Evolutionary conservation across 2,888 invertebrate genomes (phyloP).

Genomic region (Deroplatys truncata): DNA sequence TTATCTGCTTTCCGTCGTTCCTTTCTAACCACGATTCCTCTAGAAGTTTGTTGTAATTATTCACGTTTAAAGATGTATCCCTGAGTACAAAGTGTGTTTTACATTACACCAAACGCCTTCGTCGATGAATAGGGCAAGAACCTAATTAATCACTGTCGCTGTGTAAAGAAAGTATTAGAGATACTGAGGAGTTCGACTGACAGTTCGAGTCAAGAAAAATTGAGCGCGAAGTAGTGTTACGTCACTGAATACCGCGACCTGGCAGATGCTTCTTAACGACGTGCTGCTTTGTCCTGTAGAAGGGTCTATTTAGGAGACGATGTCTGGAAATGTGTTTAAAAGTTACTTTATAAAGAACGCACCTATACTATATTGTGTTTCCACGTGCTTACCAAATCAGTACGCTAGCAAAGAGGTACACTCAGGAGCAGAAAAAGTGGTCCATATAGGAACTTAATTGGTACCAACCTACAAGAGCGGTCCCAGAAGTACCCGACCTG

Average conservation of each 20-base stretch:
- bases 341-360: not conserved
- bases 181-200: not conserved
- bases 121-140: not conserved
- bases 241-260: not conserved
- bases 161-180: not conserved
- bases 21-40: not conserved
- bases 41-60: not conserved
- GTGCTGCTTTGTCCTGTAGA: not conserved
- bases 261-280: not conserved
- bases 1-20: not conserved
- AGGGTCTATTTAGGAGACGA: not conserved
- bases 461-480: too few species aligned
- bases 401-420: too few species aligned
- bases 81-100: not conserved
- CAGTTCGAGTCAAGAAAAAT: not conserved
- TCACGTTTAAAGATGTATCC: not conserved
- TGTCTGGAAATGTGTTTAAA: not conserved
- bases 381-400: too few species aligned
- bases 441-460: too few species aligned
- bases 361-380: too few species aligned
- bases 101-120: not conserved
- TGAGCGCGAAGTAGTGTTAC: not conserved
- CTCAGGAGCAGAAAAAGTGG: too few species aligned
- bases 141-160: not conserved
- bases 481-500: too few species aligned